These are phyloP conservation scores for Synanceia verrucosa DNA, from an alignment of 2,797 vertebrate genomes.

Conservation along the genomic window DNA sequence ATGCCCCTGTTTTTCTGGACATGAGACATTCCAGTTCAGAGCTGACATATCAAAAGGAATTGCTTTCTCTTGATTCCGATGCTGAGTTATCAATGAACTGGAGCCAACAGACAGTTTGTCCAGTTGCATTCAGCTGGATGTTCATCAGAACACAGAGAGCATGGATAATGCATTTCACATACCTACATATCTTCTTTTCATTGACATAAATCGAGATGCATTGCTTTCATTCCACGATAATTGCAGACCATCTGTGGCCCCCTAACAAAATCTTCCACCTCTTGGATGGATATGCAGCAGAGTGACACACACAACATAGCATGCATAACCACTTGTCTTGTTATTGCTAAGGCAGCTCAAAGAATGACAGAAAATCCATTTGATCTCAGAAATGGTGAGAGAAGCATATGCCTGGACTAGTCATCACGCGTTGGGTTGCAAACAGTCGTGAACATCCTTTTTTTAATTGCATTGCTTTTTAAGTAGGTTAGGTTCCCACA, in stretches of 20 bases:
- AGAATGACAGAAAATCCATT: slow-evolving; percentile 76
- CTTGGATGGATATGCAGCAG: slow-evolving; percentile 73
- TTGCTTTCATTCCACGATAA: slow-evolving; percentile 76
- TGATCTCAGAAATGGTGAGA: slow-evolving; percentile 51
- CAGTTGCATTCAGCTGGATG: slow-evolving; percentile 46
- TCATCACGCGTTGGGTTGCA: slow-evolving; percentile 55
- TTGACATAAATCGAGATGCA: slow-evolving; percentile 77
- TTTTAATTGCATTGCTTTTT: not conserved
- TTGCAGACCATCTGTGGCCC: slow-evolving; percentile 78
- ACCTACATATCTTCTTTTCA: slow-evolving; percentile 67
- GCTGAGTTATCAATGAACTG: slow-evolving; percentile 49
- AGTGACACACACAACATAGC: slow-evolving; percentile 61
- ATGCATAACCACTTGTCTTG: slow-evolving; percentile 67
- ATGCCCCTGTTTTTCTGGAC: slow-evolving; percentile 43
- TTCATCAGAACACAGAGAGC: slow-evolving; percentile 52
- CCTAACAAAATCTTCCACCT: slow-evolving; percentile 67
- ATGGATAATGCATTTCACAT: slow-evolving; percentile 67
- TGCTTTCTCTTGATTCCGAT: slow-evolving; percentile 27
- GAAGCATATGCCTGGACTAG: slow-evolving; percentile 43
- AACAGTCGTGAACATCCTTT: slow-evolving; percentile 26
- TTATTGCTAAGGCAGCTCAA: slow-evolving; percentile 56
- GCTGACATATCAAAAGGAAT: slow-evolving; percentile 26
- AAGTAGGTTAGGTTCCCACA: no score
- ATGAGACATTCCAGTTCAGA: slow-evolving; percentile 26
- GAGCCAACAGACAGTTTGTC: slow-evolving; percentile 59